phyloP scores from a whole-genome alignment of 2,888 invertebrate species.

The Thyatira batis region DNA sequence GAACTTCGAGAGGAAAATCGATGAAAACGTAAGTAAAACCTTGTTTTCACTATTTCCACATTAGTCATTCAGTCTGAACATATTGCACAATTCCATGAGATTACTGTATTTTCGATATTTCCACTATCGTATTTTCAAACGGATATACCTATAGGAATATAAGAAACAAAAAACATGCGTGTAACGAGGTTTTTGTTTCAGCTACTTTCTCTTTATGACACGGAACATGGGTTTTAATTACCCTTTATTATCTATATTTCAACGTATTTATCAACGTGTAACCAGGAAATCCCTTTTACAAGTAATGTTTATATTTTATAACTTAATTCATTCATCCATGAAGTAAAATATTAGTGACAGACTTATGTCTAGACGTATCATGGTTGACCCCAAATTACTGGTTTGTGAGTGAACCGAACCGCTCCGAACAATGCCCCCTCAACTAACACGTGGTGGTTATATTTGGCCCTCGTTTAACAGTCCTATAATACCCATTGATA shows the following conservation, averaged over 20 bases:
- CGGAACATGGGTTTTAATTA: not conserved
- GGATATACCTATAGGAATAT: not conserved
- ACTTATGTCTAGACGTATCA: slow-evolving; percentile 46
- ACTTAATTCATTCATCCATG: not conserved
- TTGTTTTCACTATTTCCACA: slow-evolving; percentile 17
- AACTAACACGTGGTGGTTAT: slow-evolving; percentile 65
- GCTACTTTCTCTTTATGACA: slow-evolving; percentile 34
- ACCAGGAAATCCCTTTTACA: not conserved
- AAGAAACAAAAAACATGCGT: slow-evolving; percentile 1
- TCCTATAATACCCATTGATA: slow-evolving; percentile 8
- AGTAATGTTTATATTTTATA: not conserved
- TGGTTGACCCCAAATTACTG: slow-evolving; percentile 63
- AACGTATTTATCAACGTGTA: not conserved
- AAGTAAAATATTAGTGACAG: not conserved
- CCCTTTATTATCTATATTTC: not conserved
- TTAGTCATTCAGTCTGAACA: slow-evolving; percentile 27
- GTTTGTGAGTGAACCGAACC: slow-evolving; percentile 43
- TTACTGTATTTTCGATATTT: not conserved
- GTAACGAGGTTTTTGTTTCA: slow-evolving; percentile 2
- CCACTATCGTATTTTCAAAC: not conserved
- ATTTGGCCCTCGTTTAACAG: slow-evolving; percentile 50
- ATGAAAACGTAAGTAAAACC: slow-evolving; percentile 72
- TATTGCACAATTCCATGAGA: slow-evolving; percentile 54
- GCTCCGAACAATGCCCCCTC: slow-evolving; percentile 56
- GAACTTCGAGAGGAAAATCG: slow-evolving; percentile 73